Conservation (phyloP, 2,888 invertebrate species). For the Drosophila villosipedis region DNA sequence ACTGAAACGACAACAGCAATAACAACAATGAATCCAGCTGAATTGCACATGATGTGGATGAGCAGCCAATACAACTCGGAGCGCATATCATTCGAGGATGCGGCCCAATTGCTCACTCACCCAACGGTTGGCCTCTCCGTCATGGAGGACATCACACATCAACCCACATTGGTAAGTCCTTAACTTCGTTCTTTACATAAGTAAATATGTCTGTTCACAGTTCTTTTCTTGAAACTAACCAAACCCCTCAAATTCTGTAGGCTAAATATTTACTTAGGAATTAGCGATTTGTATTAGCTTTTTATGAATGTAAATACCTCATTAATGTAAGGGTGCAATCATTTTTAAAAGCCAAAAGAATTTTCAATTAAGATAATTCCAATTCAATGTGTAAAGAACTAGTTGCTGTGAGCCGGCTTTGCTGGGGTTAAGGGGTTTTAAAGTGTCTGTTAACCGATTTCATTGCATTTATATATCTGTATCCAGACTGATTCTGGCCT, state of each 20-base stretch:
- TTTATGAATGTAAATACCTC: background rate
- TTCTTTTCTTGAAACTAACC: conserved; percentile 13
- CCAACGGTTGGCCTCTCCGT: conserved; percentile 86
- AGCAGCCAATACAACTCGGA: conserved; percentile 86
- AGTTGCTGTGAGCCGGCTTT: background rate
- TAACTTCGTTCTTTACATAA: background rate
- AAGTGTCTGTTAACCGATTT: background rate
- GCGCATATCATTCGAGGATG: conserved; percentile 84
- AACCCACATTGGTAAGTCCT: conserved; percentile 86
- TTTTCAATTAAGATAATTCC: conserved; percentile 10
- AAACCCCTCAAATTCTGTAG: conserved; percentile 38
- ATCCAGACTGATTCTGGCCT: background rate
- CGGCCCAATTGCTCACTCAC: conserved; percentile 85
- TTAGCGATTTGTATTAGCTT: conserved; percentile 38
- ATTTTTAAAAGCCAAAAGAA: background rate
- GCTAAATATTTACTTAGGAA: conserved; percentile 33
- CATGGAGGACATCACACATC: conserved; percentile 86
- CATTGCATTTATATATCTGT: background rate
- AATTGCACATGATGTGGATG: conserved; percentile 87
- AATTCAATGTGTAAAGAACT: background rate
- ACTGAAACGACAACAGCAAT: conserved; percentile 25
- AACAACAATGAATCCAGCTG: conserved; percentile 77
- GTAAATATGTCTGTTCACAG: background rate
- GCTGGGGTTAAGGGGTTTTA: background rate
- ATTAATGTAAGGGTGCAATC: conserved; percentile 6